phyloP scores from a whole-genome alignment of 1,140 invertebrate species.

The Nebria ingens region DNA sequence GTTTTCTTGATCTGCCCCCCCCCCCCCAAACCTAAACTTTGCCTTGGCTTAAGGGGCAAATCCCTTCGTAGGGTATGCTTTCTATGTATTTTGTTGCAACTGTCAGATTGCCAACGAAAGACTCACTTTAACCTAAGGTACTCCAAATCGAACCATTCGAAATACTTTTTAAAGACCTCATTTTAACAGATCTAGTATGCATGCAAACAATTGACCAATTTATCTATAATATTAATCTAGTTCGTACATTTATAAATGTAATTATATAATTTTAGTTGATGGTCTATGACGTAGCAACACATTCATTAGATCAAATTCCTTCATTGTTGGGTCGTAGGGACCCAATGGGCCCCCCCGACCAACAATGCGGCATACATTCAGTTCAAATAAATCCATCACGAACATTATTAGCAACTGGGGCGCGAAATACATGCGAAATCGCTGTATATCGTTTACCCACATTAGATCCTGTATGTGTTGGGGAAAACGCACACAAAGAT shows the following conservation, averaged over 20 bases:
- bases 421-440: conserved; percentile 83
- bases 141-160: too few relatives aligned
- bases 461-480: conserved; percentile 88
- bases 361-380: conserved; percentile 84
- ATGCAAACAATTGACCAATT: too few relatives aligned
- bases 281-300: conserved; percentile 71
- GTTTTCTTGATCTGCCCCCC: too few relatives aligned
- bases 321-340: conserved; percentile 57
- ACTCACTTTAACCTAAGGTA: too few relatives aligned
- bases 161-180: too few relatives aligned
- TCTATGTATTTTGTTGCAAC: too few relatives aligned
- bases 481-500: conserved; percentile 82
- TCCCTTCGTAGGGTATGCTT: too few relatives aligned
- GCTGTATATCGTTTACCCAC: conserved; percentile 88
- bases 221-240: too few relatives aligned
- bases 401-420: conserved; percentile 84
- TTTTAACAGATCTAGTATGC: too few relatives aligned
- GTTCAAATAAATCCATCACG: conserved; percentile 90
- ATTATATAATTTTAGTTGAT: conserved; percentile 48
- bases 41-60: too few relatives aligned
- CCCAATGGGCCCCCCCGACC: conserved; percentile 44
- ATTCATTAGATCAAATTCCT: conserved; percentile 75
- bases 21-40: too few relatives aligned
- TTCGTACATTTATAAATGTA: not conserved
- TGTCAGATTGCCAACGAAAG: too few relatives aligned